Conservation (phyloP, 2,113 vertebrate genomes). For the Natator depressus region DNA sequence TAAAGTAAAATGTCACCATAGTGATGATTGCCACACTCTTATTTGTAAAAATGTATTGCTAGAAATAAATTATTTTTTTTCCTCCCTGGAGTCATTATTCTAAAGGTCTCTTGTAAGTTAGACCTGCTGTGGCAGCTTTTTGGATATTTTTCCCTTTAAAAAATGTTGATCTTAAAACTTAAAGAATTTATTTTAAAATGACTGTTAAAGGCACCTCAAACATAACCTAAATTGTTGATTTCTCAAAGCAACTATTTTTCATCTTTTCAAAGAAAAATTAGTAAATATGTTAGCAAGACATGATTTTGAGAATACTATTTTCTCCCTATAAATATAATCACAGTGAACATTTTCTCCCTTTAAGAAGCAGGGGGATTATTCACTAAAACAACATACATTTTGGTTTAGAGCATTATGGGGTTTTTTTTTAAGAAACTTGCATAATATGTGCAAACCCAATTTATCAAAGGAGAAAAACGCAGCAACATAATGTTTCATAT, state of each 20-base stretch:
- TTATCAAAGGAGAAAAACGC: not conserved
- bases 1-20: not conserved
- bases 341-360: not conserved
- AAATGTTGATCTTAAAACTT: not conserved
- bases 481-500: not conserved
- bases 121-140: not conserved
- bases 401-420: not conserved
- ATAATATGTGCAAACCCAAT: not conserved
- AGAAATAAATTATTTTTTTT: not conserved
- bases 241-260: not conserved
- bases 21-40: not conserved
- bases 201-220: not conserved
- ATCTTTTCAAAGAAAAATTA: not conserved
- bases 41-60: not conserved
- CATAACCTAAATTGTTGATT: not conserved
- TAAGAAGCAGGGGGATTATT: not conserved
- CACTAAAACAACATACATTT: not conserved
- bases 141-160: not conserved
- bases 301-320: not conserved
- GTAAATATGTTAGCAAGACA: not conserved
- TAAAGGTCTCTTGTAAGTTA: not conserved
- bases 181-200: not conserved
- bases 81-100: not conserved
- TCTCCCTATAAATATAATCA: not conserved
- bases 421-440: not conserved